Base-by-base conservation (phyloP, 2,797 vertebrate genomes). In the Sciaenops ocellatus region DNA sequence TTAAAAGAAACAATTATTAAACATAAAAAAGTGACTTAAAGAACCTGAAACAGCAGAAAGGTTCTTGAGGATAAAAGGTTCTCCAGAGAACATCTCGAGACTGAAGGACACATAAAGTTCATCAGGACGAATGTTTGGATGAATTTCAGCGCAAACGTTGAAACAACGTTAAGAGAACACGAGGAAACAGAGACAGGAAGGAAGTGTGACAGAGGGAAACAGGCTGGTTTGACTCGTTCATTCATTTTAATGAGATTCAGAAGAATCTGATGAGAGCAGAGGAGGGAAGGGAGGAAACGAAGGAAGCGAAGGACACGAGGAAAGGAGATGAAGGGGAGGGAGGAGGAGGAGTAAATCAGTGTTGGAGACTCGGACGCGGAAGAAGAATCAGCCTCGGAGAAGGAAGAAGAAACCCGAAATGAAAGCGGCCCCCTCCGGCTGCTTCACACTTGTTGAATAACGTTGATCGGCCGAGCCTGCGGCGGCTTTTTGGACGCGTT, bases 331-430 rank as follows among this genome's bases (percentile, higher is more conserved):
- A 42, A 65, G 54, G 8, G 18, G 41, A 15, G 13, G 54, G 28
- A 30, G 24, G 63, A 51, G 77, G 63, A 78, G 84, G 87, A 89
- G 85, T 81, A 88, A 90, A 89, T 89, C 90, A 83, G 80, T 69
- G 86, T 57, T 41, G 44, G 79, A 67, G 76, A 86, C 85, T 85
- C 76, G 16, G 84, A 90, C 71, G 85, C 87, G 89, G 89, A 92
- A 84, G 88, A 50, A 78, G 79, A 82, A 62, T 51, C 34, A 26
- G 63, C 6, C 11, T 57, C 38, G 10, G 62, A 76, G 69, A 20
- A 84, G 75, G 73, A 87, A 77, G 83, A 76, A 66, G 68, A 68
- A 75, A 16, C 57, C 46, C 61, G 2, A 38, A 30, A 47, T 28
- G 72, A 84, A 59, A 54, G 48, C 73, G 44, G 22, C 55, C 28